Conservation (phyloP, 1,140 invertebrate species). For the Diorhabda elongata region DNA sequence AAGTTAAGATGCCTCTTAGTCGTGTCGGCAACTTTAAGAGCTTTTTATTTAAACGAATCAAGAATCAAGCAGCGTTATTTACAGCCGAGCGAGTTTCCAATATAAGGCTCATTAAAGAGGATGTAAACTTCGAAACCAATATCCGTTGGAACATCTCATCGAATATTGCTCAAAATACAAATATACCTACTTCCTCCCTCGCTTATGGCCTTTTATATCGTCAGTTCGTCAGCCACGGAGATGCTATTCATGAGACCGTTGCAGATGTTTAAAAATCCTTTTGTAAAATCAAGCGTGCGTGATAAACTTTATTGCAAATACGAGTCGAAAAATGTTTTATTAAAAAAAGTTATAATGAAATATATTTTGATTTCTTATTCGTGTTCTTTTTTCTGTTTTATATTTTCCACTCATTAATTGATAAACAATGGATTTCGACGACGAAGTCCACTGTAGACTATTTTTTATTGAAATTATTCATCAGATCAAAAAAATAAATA, state of each 20-base stretch:
- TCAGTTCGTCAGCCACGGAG: constrained; percentile 7
- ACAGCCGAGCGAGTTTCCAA: constrained; percentile 24
- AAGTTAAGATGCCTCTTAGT: not conserved
- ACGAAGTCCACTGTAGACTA: no score
- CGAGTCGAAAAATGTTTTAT: no score
- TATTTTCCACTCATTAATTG: no score
- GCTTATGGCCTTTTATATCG: constrained; percentile 6
- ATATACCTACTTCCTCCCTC: constrained; percentile 19
- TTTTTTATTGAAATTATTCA: no score
- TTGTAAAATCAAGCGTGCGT: constrained; percentile 29
- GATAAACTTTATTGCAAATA: constrained; percentile 24
- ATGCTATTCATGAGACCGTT: constrained; percentile 17
- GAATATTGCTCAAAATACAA: constrained; percentile 28
- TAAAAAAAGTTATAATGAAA: no score
- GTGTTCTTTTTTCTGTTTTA: no score
- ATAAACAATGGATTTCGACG: no score
- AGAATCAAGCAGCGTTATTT: constrained; percentile 21
- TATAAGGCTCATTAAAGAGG: constrained; percentile 32
- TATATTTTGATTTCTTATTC: no score
- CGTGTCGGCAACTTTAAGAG: not conserved
- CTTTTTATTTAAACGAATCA: constrained; percentile 27
- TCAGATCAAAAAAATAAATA: no score
- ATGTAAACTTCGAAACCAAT: constrained; percentile 34
- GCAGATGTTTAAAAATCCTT: constrained; percentile 28
- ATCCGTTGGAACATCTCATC: constrained; percentile 25